Conservation (phyloP, 2,888 invertebrate genomes). For the Ceriagrion tenellum region DNA sequence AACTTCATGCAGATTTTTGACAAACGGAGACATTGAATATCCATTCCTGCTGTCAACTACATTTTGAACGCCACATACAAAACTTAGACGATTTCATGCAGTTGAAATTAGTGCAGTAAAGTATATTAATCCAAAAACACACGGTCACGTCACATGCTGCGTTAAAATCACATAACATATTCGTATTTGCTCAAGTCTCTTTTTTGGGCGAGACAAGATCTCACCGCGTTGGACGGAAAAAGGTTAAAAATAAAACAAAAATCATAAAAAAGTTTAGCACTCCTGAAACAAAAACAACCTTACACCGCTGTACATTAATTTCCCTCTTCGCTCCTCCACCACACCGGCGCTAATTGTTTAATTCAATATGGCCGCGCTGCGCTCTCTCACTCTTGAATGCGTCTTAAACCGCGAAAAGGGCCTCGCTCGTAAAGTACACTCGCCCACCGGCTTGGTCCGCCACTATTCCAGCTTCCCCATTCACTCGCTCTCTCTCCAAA, state of each 20-base stretch:
- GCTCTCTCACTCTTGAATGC: neutral
- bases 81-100: no score
- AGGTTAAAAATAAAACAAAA: neutral
- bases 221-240: neutral
- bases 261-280: neutral
- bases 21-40: no score
- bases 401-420: neutral
- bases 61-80: no score
- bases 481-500: neutral
- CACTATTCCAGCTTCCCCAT: neutral
- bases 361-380: conserved; percentile 3
- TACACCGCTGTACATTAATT: neutral
- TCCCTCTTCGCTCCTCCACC: neutral
- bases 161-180: no score
- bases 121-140: no score
- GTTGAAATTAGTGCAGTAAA: no score
- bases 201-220: no score
- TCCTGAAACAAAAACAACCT: neutral
- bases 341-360: neutral
- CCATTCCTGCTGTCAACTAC: no score
- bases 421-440: neutral
- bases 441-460: neutral
- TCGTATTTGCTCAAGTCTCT: no score
- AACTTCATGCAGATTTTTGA: no score
- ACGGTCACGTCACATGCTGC: no score